Conservation (phyloP, 2,888 invertebrate species). For the Platypus cylindrus region DNA sequence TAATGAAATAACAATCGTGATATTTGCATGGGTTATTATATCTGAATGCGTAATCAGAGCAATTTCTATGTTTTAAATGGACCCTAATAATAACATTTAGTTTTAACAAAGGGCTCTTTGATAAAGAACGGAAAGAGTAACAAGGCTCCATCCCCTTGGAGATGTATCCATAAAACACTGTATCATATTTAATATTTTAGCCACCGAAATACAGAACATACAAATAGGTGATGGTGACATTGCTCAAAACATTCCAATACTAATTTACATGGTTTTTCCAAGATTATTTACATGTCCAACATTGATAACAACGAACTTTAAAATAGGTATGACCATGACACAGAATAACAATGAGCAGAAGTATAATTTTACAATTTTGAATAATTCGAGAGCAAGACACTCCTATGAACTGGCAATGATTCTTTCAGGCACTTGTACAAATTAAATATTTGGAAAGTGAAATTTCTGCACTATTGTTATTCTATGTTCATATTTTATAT, state of each 20-base stretch:
- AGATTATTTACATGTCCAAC: conserved; percentile 92
- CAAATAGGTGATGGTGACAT: conserved; percentile 93
- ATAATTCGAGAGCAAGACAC: too few relatives aligned
- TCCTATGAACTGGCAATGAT: too few relatives aligned
- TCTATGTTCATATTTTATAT: too few relatives aligned
- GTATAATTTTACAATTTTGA: too few relatives aligned
- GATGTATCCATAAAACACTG: neutral
- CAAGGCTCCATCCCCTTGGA: neutral
- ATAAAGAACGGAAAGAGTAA: too few relatives aligned
- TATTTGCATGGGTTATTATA: too few relatives aligned
- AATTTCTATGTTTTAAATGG: too few relatives aligned
- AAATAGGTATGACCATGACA: conserved; percentile 76
- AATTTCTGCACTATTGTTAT: neutral
- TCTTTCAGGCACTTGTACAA: neutral
- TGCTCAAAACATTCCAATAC: conserved; percentile 64
- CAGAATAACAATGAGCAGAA: too few relatives aligned
- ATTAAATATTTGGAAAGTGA: neutral
- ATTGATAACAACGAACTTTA: conserved; percentile 79
- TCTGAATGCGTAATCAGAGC: too few relatives aligned
- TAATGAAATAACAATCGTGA: neutral
- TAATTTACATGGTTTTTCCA: conserved; percentile 92
- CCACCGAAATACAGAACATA: conserved; percentile 96
- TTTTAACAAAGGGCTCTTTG: too few relatives aligned
- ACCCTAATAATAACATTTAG: too few relatives aligned
- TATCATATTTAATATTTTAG: conserved; percentile 42